Evolutionary conservation across 2,113 vertebrate species (phyloP), one percentile per base, ranked within the genome.

Genomic region (Bucco capensis): DNA sequence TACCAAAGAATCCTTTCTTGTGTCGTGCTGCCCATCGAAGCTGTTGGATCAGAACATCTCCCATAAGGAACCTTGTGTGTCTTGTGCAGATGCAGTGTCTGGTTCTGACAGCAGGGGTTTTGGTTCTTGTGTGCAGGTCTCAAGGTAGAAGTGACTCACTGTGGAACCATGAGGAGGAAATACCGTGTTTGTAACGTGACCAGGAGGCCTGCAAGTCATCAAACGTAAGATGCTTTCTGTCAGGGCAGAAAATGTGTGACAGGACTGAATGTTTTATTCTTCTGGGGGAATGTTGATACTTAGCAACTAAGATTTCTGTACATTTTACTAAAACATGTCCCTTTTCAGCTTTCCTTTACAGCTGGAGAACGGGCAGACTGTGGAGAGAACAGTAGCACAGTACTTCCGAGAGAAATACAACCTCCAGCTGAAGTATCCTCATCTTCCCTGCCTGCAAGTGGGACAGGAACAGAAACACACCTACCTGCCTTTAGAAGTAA

Each of bases 381-480:
- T 99, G 95, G 99, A 99, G 96, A 98, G 99, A 93, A 99, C 99
- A n/a, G 99, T 99, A 96, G 99, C 99, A 76, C 99, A 99, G 97
- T 99, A 99, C 97, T 99, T 99, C 98, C 98, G 98, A 97, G 99
- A 99, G 97, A 99, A 99, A 95, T 99, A 99, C 96, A 99, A 97
- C 97, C 98, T 99, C 94, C 99, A 99, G 97, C 98, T 99, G 83
- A 99, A 99, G 84, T 99, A 99, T 91, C 99, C 99, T 71, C 99
- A 99, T 92, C 98, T 99, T 88, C 99, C 99, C 96, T 99, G 99
- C 96, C 97, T 99, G 57, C 99, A 99, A 98, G 99, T 99, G 97
- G 99, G 99, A 91, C 99, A 99, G 95, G 99, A 99, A 90, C 99
- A 99, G 97, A 99, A 99, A 96, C 99, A 99, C 96, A 99, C 99